Evolutionary conservation across 2,888 invertebrate genomes (phyloP).

Genomic region (Colostygia pectinataria): DNA sequence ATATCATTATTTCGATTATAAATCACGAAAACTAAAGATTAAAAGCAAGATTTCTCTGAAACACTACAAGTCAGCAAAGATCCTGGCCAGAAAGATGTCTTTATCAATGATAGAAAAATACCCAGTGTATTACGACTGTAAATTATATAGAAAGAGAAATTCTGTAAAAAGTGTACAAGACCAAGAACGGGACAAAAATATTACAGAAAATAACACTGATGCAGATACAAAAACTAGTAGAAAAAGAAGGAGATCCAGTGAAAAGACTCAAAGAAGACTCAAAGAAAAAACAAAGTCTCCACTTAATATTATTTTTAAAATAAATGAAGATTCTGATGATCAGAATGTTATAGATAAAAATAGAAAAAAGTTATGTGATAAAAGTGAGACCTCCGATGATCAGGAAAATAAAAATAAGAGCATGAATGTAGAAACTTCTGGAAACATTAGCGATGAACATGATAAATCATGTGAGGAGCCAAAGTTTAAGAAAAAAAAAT

Average conservation of each 20-base stretch:
- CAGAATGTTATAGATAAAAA: conserved; percentile 5
- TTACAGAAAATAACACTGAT: background rate
- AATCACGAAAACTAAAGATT: conserved; percentile 57
- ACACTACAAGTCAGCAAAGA: conserved; percentile 66
- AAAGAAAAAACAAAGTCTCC: conserved; percentile 8
- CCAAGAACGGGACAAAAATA: background rate
- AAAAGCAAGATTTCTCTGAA: conserved; percentile 57
- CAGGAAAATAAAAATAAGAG: conserved; percentile 27
- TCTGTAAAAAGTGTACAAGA: conserved; percentile 13
- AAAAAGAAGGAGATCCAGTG: conserved; percentile 2
- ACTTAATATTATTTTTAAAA: background rate
- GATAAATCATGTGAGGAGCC: conserved; percentile 16
- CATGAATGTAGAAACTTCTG: conserved; percentile 6
- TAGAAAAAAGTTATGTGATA: conserved; percentile 10
- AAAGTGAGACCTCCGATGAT: conserved; percentile 11
- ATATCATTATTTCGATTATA: conserved; percentile 53
- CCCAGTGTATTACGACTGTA: conserved; percentile 67
- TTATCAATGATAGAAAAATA: conserved; percentile 55
- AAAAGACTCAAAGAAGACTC: background rate
- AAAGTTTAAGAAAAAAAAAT: conserved; percentile 23
- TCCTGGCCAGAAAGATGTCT: conserved; percentile 53
- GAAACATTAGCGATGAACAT: conserved; percentile 12
- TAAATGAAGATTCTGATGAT: conserved; percentile 1
- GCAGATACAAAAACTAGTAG: conserved; percentile 6
- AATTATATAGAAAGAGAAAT: conserved; percentile 50